Conservation (phyloP, 1,140 invertebrate genomes). For the Euwallacea fornicatus region DNA sequence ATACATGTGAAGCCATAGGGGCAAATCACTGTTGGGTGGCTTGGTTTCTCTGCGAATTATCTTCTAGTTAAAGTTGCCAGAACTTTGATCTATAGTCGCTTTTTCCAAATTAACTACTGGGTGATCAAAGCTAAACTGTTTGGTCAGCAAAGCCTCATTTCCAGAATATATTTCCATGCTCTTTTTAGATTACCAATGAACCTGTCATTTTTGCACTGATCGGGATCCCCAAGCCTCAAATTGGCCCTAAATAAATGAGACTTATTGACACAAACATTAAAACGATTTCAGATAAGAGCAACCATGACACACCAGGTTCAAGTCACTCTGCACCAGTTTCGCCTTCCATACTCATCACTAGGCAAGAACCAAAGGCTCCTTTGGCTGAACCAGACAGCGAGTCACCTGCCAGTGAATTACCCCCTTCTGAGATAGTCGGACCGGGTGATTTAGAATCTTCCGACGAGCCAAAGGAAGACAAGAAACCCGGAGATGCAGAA, state of each 20-base stretch:
- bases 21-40: too few relatives aligned
- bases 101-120: too few relatives aligned
- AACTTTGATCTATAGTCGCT: too few relatives aligned
- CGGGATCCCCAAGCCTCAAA: not conserved
- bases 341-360: constrained; percentile 6
- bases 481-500: constrained; percentile 35
- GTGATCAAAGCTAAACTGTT: too few relatives aligned
- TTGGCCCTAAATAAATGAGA: not conserved
- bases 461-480: constrained; percentile 1
- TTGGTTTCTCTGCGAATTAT: too few relatives aligned
- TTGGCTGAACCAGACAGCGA: constrained; percentile 66
- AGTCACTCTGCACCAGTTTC: constrained; percentile 24
- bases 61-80: too few relatives aligned
- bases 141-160: too few relatives aligned
- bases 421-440: constrained; percentile 41
- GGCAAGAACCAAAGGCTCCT: constrained; percentile 56
- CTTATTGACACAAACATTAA: too few relatives aligned
- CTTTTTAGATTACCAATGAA: constrained; percentile 44
- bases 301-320: constrained; percentile 9
- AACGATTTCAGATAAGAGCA: not conserved
- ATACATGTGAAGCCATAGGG: too few relatives aligned
- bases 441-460: constrained; percentile 39
- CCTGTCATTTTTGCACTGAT: constrained; percentile 37
- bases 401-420: constrained; percentile 58
- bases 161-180: too few relatives aligned